Evolutionary conservation across 2,113 vertebrate species (phyloP).

Genomic region (Crotophaga sulcirostris): DNA sequence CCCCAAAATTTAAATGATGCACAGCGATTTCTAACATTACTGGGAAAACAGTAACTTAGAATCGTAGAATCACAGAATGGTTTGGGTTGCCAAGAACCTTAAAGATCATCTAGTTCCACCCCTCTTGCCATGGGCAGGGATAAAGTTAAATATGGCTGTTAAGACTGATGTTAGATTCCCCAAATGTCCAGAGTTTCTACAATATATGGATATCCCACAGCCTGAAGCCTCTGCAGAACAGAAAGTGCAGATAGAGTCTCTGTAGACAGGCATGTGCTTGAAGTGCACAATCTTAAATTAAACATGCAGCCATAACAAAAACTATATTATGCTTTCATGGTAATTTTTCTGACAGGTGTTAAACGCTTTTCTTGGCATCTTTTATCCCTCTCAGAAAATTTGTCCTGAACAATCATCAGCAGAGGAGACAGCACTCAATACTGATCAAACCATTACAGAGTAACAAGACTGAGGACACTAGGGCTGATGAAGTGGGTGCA

Average conservation of each 20-base stretch:
- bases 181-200: not conserved
- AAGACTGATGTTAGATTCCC: not conserved
- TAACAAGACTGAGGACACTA: not conserved
- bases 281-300: not conserved
- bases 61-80: not conserved
- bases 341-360: constrained; percentile 1
- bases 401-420: not conserved
- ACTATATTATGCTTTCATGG: not conserved
- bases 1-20: not conserved
- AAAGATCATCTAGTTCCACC: not conserved
- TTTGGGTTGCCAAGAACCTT: not conserved
- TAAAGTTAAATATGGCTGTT: not conserved
- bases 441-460: not conserved
- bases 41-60: not conserved
- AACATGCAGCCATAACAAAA: not conserved
- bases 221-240: not conserved
- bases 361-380: not conserved
- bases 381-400: constrained; percentile 1
- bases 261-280: not conserved
- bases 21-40: not conserved
- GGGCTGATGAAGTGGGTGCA: not conserved
- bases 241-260: not conserved
- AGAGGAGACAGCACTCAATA: not conserved
- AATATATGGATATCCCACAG: rapidly evolving
- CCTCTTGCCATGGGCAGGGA: not conserved